Evolutionary conservation across 2,113 vertebrate species (phyloP).

Genomic region (Mastomys natalensis): DNA sequence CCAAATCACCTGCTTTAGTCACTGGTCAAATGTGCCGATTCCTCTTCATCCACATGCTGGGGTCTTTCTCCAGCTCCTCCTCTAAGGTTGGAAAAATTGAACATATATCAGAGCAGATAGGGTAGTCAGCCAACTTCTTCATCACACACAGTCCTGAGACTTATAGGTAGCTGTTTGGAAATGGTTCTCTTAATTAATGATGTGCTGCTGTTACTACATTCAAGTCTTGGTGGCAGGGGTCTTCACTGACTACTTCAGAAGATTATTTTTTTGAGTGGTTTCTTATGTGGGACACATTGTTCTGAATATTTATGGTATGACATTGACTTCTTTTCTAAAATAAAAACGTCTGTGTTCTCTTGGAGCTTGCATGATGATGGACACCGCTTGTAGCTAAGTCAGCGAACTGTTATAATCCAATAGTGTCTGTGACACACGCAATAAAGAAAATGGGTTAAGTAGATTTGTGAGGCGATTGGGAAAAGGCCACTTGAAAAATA

Average conservation of each 20-base stretch:
- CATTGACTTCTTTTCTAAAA: not conserved
- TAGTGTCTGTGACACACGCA: not conserved
- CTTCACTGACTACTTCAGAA: not conserved
- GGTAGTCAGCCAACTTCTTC: not conserved
- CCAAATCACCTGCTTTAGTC: not conserved
- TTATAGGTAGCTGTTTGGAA: not conserved
- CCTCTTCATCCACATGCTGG: not conserved
- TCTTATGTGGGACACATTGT: not conserved
- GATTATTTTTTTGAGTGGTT: not conserved
- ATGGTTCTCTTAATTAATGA: not conserved
- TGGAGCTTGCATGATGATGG: not conserved
- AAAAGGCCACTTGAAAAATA: not conserved
- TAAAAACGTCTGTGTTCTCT: not conserved
- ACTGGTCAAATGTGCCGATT: not conserved
- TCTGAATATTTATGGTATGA: not conserved
- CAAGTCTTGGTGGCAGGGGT: not conserved
- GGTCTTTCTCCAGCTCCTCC: not conserved
- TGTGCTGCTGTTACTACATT: not conserved
- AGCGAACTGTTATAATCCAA: not conserved
- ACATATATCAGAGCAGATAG: not conserved
- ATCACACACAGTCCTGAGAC: not conserved
- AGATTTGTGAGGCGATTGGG: not conserved
- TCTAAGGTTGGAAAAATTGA: not conserved
- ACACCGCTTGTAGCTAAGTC: not conserved
- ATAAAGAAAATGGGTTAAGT: not conserved